These are phyloP conservation scores for Azorinus chamasolen DNA, from an alignment of 2,888 invertebrate species.

Conservation along the genomic window DNA sequence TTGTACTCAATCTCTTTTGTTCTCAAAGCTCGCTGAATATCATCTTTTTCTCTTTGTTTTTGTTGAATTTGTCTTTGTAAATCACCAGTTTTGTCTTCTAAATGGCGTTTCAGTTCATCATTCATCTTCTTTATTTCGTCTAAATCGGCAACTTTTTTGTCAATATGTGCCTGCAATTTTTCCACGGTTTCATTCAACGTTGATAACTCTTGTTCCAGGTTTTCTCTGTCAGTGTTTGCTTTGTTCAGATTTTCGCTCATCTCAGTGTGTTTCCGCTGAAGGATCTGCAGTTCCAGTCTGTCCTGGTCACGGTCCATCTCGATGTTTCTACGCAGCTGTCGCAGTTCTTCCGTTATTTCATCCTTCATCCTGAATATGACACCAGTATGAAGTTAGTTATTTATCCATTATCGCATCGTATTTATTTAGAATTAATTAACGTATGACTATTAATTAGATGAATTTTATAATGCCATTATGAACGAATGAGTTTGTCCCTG, in stretches of 20 bases:
- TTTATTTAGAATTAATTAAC: too few species aligned
- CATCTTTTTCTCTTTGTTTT: constrained; percentile 55
- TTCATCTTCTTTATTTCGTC: constrained; percentile 52
- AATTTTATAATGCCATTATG: too few species aligned
- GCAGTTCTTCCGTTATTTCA: constrained; percentile 61
- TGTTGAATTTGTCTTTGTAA: constrained; percentile 41
- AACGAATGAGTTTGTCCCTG: too few species aligned
- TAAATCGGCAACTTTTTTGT: constrained; percentile 49
- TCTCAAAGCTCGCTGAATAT: constrained; percentile 41
- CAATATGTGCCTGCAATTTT: constrained; percentile 43
- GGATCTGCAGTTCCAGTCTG: constrained; percentile 44
- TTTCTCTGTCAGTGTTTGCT: constrained; percentile 41
- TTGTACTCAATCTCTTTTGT: constrained; percentile 56
- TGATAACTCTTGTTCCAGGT: constrained; percentile 43
- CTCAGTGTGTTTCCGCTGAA: constrained; percentile 63
- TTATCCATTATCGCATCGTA: too few species aligned
- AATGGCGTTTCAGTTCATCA: constrained; percentile 39
- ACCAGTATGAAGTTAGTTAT: too few species aligned
- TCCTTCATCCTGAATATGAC: constrained; percentile 57
- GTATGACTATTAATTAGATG: too few species aligned
- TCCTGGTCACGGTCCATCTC: constrained; percentile 59
- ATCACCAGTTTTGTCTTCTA: constrained; percentile 48
- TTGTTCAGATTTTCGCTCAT: constrained; percentile 52
- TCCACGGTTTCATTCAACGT: constrained; percentile 49
- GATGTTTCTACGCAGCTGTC: constrained; percentile 55